Base-by-base conservation (phyloP, 2,113 vertebrate species). In the Rhinolophus ferrumequinum region DNA sequence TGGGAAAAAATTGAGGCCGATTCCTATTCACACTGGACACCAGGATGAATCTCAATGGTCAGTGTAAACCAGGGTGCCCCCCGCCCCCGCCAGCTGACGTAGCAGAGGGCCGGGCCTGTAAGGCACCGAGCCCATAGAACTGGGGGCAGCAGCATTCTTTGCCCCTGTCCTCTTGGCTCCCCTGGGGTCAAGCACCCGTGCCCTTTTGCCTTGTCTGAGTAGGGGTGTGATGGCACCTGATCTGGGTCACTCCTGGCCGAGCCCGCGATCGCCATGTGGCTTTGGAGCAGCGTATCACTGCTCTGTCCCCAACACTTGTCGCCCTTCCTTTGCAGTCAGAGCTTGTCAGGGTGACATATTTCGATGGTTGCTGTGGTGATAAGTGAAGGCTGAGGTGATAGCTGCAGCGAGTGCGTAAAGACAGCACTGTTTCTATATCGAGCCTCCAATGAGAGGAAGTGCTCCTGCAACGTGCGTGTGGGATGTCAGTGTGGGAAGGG, bases 331-430 rank as follows among this genome's bases (percentile, higher is more conserved):
- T 66, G 89, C 58, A 90, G 30, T 81, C 88, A 94, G 81, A 33
- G 44, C 91, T 62, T 13, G n/a, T 54, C 13, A 41, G 69, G 86
- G 93, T 90, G 97, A 92, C 94, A 96, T 38, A 96, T 94, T 94
- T 47, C 10, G 83, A 64, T 58, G 79, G 80, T 95, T 90, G 38
- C 58, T 33, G 38, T 82, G 97, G 97, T 84, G 69, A 96, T 62
- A 58, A 26, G 93, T 77, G 88, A 73, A 73, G 75, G 41, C 58
- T 35, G 52, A 66, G 94, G 94, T 77, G 64, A 93, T 66, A 47
- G 54, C 87, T 56, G 44, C 67, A 24, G 56, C 0, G 24, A 10
- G 18, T 38, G 95, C 44, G 52, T 73, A 67, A 88, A 86, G 95
- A 88, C 83, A 12, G 91, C 1, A 12, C 77, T 33, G 38, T 2